Conservation (phyloP, 2,113 vertebrate species). For the Oostethus manadensis region DNA sequence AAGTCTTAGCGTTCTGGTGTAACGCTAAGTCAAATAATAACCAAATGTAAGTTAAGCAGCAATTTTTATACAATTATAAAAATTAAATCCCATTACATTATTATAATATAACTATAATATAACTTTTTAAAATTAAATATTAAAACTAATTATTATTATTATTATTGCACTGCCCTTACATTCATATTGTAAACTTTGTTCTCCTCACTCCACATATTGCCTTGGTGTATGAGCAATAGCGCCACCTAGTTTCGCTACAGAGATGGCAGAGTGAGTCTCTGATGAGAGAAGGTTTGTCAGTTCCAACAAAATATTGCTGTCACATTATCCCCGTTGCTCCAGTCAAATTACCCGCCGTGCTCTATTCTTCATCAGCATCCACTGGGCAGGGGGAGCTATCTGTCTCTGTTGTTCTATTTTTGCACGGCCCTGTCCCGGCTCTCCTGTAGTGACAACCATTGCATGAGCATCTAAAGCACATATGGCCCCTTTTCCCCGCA, state of each 20-base stretch:
- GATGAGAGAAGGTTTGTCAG: slow-evolving; percentile 38
- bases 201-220: slow-evolving; percentile 30
- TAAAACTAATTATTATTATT: too few relatives aligned
- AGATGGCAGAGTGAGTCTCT: slow-evolving; percentile 34
- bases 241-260: slow-evolving; percentile 62
- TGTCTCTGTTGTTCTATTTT: slow-evolving; percentile 69
- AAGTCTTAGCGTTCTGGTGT: too few relatives aligned
- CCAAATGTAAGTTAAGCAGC: too few relatives aligned
- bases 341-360: slow-evolving; percentile 62
- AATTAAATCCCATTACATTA: too few relatives aligned
- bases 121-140: too few relatives aligned
- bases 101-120: too few relatives aligned
- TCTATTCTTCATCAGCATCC: slow-evolving; percentile 58
- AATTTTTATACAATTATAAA: too few relatives aligned
- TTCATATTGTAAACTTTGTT: slow-evolving; percentile 58
- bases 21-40: too few relatives aligned
- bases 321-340: slow-evolving; percentile 53
- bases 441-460: slow-evolving; percentile 62
- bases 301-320: slow-evolving; percentile 55
- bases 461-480: slow-evolving; percentile 68
- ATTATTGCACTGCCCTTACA: slow-evolving; percentile 8
- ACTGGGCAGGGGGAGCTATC: slow-evolving; percentile 55
- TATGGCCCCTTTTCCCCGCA: slow-evolving; percentile 53
- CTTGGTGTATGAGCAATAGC: slow-evolving; percentile 51
- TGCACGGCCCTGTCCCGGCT: slow-evolving; percentile 46